Percentiles rank a stretch among this genome's conserved stretches.
Evolutionary conservation across 1,140 invertebrate genomes (phyloP).

Genomic region (Drosophila leontia): DNA sequence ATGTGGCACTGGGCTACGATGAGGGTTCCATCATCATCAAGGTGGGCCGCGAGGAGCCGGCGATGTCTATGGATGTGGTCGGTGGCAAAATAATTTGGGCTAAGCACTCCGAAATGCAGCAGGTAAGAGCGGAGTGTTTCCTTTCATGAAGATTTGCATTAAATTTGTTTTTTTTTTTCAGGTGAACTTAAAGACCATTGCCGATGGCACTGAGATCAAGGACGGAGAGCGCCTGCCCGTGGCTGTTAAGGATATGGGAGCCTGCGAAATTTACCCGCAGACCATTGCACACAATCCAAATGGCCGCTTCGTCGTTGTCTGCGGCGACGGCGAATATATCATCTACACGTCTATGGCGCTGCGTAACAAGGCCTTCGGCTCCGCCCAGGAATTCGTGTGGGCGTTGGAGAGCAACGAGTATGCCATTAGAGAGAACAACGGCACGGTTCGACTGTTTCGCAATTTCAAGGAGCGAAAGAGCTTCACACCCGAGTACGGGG

Average conservation of each 20-base stretch:
- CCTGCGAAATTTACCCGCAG: conserved; percentile 99
- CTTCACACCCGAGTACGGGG: conserved; percentile 98
- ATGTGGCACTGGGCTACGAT: conserved; percentile 98
- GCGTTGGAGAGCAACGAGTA: conserved; percentile 98
- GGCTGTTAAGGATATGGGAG: conserved; percentile 99
- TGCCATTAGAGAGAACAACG: conserved; percentile 95
- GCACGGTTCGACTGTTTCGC: conserved; percentile 97
- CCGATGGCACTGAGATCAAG: conserved; percentile 89
- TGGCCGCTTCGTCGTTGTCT: conserved; percentile 99
- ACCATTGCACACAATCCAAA: conserved; percentile 99
- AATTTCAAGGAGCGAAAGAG: conserved; percentile 99
- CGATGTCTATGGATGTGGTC: conserved; percentile 99
- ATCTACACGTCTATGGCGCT: conserved; percentile 99
- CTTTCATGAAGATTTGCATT: neutral
- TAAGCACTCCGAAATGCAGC: conserved; percentile 98
- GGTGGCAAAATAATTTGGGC: conserved; percentile 99
- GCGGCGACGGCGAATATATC: conserved; percentile 99
- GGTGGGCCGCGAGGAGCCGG: conserved; percentile 98
- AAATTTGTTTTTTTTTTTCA: conserved; percentile 87
- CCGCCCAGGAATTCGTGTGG: conserved; percentile 99
- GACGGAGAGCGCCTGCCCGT: conserved; percentile 97
- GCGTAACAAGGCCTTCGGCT: conserved; percentile 99
- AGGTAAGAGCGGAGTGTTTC: conserved; percentile 87
- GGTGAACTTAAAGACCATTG: conserved; percentile 86
- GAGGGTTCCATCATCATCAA: conserved; percentile 99